These are phyloP conservation scores for Dryobota labecula DNA, from an alignment of 2,888 invertebrate species.

Conservation along the genomic window DNA sequence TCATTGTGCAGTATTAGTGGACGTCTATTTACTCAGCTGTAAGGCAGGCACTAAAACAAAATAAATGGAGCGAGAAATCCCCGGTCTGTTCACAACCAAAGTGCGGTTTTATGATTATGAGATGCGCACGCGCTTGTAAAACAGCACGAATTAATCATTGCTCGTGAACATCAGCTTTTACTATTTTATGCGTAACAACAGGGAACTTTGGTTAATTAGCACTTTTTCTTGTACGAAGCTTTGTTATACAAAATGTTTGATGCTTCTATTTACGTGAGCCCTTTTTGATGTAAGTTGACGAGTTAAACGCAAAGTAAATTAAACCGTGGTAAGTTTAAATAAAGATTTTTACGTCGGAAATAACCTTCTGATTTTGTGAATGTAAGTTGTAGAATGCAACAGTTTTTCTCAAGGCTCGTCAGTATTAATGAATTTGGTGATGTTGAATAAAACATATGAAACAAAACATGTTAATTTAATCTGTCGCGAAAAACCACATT, in stretches of 20 bases:
- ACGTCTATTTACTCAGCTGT: conserved; percentile 80
- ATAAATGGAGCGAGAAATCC: conserved; percentile 81
- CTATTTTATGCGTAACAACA: conserved; percentile 56
- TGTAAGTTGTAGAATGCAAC: conserved; percentile 31
- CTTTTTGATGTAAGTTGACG: not conserved
- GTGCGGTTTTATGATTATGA: conserved; percentile 82
- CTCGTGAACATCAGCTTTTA: conserved; percentile 60
- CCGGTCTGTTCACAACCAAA: conserved; percentile 72
- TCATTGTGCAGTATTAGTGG: conserved; percentile 59
- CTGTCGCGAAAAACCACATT: conserved; percentile 49
- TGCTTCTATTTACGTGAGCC: conserved; percentile 15
- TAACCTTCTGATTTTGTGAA: conserved; percentile 39
- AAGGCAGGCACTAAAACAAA: conserved; percentile 77
- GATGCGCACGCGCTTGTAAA: conserved; percentile 77
- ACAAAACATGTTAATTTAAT: conserved; percentile 35
- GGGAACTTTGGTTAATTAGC: conserved; percentile 46
- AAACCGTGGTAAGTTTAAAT: not conserved
- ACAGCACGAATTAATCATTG: conserved; percentile 74
- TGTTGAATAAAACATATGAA: conserved; percentile 46
- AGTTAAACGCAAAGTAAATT: not conserved
- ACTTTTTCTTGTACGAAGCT: conserved; percentile 32
- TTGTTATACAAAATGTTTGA: conserved; percentile 17
- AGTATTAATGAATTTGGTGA: conserved; percentile 37
- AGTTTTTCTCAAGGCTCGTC: conserved; percentile 34
- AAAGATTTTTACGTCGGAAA: conserved; percentile 22